Evolutionary conservation across 2,113 vertebrate genomes (phyloP).

Genomic region (Dicerorhinus sumatrensis): DNA sequence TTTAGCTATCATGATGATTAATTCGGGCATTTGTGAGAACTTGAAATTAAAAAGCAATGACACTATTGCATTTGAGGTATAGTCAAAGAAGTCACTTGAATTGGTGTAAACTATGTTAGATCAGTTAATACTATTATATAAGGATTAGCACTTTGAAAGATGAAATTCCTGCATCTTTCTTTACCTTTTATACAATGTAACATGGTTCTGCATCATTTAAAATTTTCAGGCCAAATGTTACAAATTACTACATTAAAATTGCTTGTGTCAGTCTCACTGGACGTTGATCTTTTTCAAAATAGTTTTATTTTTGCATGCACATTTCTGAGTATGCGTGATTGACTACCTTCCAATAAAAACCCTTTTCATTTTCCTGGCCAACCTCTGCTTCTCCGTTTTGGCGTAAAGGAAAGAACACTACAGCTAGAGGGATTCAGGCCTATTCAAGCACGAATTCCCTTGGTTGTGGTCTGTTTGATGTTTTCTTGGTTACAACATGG

Average conservation of each 20-base stretch:
- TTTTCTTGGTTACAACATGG: constrained; percentile 17
- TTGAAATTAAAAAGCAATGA: not conserved
- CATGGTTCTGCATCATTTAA: not conserved
- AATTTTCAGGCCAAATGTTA: not conserved
- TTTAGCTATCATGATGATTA: not conserved
- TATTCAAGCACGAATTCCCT: not conserved
- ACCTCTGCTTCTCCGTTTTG: not conserved
- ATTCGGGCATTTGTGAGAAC: not conserved
- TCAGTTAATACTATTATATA: not conserved
- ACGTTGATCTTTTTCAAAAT: accelerated
- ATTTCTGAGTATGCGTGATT: not conserved
- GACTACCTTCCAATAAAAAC: not conserved
- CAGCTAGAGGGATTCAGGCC: not conserved
- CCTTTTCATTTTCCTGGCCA: not conserved
- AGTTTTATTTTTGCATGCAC: not conserved
- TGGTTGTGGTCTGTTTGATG: not conserved
- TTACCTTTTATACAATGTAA: not conserved
- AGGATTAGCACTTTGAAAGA: not conserved
- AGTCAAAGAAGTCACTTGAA: not conserved
- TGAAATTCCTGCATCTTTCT: not conserved
- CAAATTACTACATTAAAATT: not conserved
- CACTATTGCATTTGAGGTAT: not conserved
- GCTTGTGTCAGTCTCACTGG: not conserved
- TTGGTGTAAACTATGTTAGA: not conserved
- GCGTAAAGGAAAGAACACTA: not conserved